phyloP scores from a whole-genome alignment of 2,888 invertebrate species.

The Hirtodrosophila histrioides region DNA sequence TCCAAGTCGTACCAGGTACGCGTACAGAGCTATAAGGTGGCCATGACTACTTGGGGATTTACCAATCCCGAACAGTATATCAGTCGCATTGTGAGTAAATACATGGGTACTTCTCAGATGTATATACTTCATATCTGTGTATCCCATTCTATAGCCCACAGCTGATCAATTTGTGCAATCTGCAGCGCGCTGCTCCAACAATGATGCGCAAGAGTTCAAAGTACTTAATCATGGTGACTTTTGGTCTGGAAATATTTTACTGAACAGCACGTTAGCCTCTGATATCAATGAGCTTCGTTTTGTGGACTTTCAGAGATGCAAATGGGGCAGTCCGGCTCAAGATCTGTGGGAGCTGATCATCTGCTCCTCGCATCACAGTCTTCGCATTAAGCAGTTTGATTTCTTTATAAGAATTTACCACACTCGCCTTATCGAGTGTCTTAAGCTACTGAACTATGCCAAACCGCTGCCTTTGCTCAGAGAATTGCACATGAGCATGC shows the following conservation, averaged over 20 bases:
- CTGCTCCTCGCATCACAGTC: constrained; percentile 77
- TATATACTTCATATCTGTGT: not conserved
- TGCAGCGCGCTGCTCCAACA: constrained; percentile 69
- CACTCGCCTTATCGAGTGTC: constrained; percentile 72
- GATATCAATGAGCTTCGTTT: constrained; percentile 80
- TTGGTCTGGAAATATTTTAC: constrained; percentile 83
- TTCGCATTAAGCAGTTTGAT: constrained; percentile 81
- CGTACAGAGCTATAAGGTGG: constrained; percentile 73
- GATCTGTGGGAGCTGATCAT: constrained; percentile 82
- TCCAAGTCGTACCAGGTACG: constrained; percentile 78
- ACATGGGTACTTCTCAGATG: not conserved
- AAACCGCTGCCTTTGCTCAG: constrained; percentile 76
- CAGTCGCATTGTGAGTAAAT: constrained; percentile 71
- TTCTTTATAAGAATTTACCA: constrained; percentile 81
- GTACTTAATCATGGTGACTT: constrained; percentile 83
- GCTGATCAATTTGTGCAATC: constrained; percentile 81
- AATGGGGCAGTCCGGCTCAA: constrained; percentile 82
- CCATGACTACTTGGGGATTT: constrained; percentile 78
- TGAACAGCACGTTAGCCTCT: constrained; percentile 68
- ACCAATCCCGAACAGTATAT: constrained; percentile 71
- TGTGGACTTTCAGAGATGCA: constrained; percentile 82
- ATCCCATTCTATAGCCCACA: constrained; percentile 61
- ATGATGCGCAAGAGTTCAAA: constrained; percentile 74
- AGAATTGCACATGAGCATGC: constrained; percentile 81
- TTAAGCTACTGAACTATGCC: constrained; percentile 74